phyloP scores from a whole-genome alignment of 2,888 invertebrate species.

The Dichetophora obliterata region DNA sequence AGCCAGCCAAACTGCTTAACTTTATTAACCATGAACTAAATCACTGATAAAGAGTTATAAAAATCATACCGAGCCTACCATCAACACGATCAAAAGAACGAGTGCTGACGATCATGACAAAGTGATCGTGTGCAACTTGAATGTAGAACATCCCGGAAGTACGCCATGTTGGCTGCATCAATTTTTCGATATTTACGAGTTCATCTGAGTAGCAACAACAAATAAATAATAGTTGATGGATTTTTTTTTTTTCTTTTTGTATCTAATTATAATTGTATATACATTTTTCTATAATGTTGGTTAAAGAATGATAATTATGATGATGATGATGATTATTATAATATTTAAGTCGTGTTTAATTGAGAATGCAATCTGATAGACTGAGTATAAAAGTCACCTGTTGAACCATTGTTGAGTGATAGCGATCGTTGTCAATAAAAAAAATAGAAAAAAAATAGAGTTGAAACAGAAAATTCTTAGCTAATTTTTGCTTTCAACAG shows the following conservation, averaged over 20 bases:
- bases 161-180: constrained; percentile 31
- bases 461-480: no score
- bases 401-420: constrained; percentile 5
- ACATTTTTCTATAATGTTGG: constrained; percentile 7
- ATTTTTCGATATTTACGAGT: constrained; percentile 7
- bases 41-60: constrained; percentile 2
- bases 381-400: background rate
- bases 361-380: constrained; percentile 47
- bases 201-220: background rate
- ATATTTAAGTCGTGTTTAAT: constrained; percentile 44
- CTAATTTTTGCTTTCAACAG: no score
- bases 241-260: background rate
- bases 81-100: background rate
- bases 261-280: background rate
- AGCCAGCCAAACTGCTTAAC: background rate
- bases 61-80: background rate
- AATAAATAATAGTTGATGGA: background rate
- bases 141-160: constrained; percentile 31
- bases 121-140: constrained; percentile 5
- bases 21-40: constrained; percentile 7
- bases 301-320: background rate
- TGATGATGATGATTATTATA: background rate
- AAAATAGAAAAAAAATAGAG: no score
- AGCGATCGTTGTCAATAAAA: background rate
- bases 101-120: background rate